Evolutionary conservation across 2,797 vertebrate species (phyloP), one percentile per base, ranked within the genome.

Genomic region (Microhierax caerulescens): DNA sequence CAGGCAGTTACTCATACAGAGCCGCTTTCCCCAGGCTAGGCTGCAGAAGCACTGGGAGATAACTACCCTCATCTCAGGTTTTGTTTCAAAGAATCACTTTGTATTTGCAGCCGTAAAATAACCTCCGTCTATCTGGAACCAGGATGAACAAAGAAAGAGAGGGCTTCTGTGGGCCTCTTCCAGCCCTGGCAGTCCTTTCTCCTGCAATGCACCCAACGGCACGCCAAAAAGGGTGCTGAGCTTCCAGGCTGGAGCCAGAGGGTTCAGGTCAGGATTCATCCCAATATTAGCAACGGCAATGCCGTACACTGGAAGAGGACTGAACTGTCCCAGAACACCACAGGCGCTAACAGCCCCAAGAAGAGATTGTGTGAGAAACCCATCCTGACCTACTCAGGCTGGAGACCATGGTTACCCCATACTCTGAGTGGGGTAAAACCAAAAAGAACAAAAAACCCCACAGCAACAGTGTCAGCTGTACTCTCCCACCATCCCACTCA

Each of bases 261-360:
- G 32, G 60, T 12, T 56, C n/a, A 27, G 6, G 1, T 36, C 39
- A 2, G 43, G 81, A 64, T 74, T 67, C 69, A 27, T 34, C 63
- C 59, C 1, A 0, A 36, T 18, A 23, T 48, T 63, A 70, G 53
- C 67, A 63, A 15, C 2, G 19, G 27, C n/a, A 14, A 7, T 5
- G 24, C 32, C 0, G 0, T 3, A 34, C 13, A 2, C 3, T 63
- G 56, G 3, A 13, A n/a, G 56, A 61, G 7, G 48, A 16, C 34
- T 57, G 34, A 20, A 57, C 60, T 28, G 54, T 19, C 68, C 28
- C 48, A 50, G 21, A 74, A 32, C 73, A 78, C 28, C 15, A 43
- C 27, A 39, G 34, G 47, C 21, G 23, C 60, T 53, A 48, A 54
- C 4, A 32, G n/a, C 37, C 59, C 30, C 2, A 32, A 56, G n/a